Evolutionary conservation across 1,140 invertebrate genomes (phyloP).

Genomic region (Sinonovacula constricta): DNA sequence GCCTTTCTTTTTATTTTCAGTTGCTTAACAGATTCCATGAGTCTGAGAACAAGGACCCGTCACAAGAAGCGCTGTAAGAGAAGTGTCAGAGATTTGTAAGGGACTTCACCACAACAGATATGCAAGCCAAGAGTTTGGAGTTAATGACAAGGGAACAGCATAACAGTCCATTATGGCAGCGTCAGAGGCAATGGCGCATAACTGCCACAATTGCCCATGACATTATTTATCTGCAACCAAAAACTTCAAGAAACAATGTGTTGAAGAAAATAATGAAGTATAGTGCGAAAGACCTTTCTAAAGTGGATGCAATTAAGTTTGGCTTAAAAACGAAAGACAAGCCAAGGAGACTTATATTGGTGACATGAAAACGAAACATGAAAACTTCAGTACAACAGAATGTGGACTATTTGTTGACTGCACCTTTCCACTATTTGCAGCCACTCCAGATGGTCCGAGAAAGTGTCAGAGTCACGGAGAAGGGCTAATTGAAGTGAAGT

Average conservation of each 20-base stretch:
- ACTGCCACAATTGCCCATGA: constrained; percentile 8
- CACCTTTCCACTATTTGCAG: constrained; percentile 23
- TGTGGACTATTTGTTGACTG: constrained; percentile 21
- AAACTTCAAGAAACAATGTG: neutral
- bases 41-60: neutral
- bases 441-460: constrained; percentile 18
- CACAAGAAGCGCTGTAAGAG: neutral
- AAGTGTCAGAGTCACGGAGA: constrained; percentile 16
- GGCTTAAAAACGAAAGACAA: neutral
- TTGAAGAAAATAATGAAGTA: constrained; percentile 11
- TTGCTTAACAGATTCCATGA: constrained; percentile 2
- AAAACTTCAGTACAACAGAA: neutral
- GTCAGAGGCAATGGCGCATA: constrained; percentile 7
- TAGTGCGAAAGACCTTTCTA: neutral
- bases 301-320: neutral
- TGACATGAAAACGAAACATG: constrained; percentile 4
- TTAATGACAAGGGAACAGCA: constrained; percentile 13
- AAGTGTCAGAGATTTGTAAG: constrained; percentile 7
- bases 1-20: constrained; percentile 1
- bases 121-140: constrained; percentile 6
- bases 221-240: neutral
- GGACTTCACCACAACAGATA: constrained; percentile 1
- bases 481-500: constrained; percentile 31
- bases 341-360: neutral
- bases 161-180: constrained; percentile 4